Evolutionary conservation across 2,113 vertebrate genomes (phyloP), one percentile per base, ranked within the genome.

Genomic region (Phylloscopus whistleri): DNA sequence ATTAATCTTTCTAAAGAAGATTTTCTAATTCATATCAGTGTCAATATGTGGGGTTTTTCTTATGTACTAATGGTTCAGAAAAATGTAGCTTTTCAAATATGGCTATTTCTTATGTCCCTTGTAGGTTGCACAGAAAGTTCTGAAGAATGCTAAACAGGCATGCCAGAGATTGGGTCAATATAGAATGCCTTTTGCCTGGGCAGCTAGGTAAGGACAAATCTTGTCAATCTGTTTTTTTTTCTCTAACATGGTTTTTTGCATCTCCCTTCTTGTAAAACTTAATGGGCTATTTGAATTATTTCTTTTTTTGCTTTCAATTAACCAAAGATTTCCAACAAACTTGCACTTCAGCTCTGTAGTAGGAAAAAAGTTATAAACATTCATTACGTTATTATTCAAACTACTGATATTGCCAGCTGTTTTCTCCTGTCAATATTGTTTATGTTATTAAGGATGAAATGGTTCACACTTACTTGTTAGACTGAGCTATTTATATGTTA

Each of bases 141-240:
- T 99, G 97, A 99, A 99, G 98, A 99, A 99, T 11, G 99, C 99
- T 91, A 99, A 99, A 92, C 98, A 99, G 95, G 98, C 99, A 30
- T 99, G 99, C 91, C 98, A 98, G 88, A 98, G 99, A 74, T 97
- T 99, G 53, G 99, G 99, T 62, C 99, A 99, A 80, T 99, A 99
- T 88, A 97, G 98, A 94, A 99, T 99, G 99, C 99, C 99, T 52
- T 99, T 99, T 96, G 99, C 99, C 24, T 99, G 99, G 99, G 99
- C 99, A 94, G 99, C 99, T 82, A 99, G 99, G 99, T 99, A 98
- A 97, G 76, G 48, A 49, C 17, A 58, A 51, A 58, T 48, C 51
- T 78, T 62, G 19, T 66, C 64, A 72, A 43, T 33, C 19, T 43
- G 4, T 67, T 8, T 18, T 20, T 58, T 83, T 59, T 60, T 28